Evolutionary conservation across 2,797 vertebrate genomes (phyloP).

Genomic region (Bovichtus diacanthus): DNA sequence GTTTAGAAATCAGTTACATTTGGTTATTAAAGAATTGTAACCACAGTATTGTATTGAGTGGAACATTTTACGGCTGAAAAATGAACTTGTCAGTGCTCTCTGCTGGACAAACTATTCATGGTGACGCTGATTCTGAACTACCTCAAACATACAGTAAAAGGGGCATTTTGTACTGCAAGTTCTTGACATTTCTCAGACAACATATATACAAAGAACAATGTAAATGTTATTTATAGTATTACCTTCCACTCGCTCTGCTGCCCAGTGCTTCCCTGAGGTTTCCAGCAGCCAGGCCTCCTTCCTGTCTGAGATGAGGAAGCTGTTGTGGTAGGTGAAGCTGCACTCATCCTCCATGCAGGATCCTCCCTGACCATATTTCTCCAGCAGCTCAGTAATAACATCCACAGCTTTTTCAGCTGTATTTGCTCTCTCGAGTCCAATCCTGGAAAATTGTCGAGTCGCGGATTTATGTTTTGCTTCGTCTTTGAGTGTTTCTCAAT

Average conservation of each 20-base stretch:
- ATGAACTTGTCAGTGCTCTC: constrained; percentile 23
- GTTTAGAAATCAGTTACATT: too few species aligned
- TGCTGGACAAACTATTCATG: constrained; percentile 44
- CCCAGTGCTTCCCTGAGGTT: constrained; percentile 94
- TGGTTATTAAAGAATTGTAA: neutral
- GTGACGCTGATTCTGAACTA: too few species aligned
- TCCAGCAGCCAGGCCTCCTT: constrained; percentile 96
- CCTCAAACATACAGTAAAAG: neutral
- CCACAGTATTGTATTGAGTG: neutral
- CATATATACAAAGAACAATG: neutral
- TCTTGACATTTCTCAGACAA: neutral
- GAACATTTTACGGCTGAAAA: neutral
- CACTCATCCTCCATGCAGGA: constrained; percentile 91
- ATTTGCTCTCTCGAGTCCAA: constrained; percentile 94
- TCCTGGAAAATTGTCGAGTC: constrained; percentile 78
- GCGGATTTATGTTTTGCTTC: neutral
- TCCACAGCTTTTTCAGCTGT: constrained; percentile 91
- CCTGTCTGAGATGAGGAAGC: constrained; percentile 95
- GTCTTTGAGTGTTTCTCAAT: neutral
- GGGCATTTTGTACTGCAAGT: neutral
- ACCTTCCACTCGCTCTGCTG: constrained; percentile 95
- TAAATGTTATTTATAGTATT: constrained; percentile 30
- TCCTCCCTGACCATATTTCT: constrained; percentile 94
- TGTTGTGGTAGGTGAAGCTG: constrained; percentile 95
- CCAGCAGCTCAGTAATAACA: constrained; percentile 91